Conservation (phyloP, 1,140 invertebrate species). For the Zaprionus gabonicus region DNA sequence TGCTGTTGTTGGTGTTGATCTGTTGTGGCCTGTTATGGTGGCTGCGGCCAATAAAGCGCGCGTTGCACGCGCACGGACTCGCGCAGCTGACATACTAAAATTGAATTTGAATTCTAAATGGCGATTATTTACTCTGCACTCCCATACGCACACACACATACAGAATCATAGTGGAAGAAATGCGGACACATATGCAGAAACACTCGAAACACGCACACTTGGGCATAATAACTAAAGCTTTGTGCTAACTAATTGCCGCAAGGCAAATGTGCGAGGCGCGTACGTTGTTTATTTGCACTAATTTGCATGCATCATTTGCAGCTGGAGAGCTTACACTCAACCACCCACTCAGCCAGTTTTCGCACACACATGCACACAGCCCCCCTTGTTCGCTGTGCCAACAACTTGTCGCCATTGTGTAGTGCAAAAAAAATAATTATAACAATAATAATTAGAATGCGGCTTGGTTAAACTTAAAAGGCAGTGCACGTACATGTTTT, state of each 20-base stretch:
- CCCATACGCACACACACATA: slow-evolving; percentile 25
- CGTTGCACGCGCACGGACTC: slow-evolving; percentile 37
- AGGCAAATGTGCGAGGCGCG: slow-evolving; percentile 50
- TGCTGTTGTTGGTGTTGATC: slow-evolving; percentile 24
- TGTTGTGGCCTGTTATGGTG: slow-evolving; percentile 32
- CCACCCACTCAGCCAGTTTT: slow-evolving; percentile 19
- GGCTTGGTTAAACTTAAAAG: not conserved
- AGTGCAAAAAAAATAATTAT: not conserved
- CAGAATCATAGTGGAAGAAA: not conserved
- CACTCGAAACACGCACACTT: slow-evolving; percentile 52
- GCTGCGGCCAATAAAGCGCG: slow-evolving; percentile 63
- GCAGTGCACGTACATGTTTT: not conserved
- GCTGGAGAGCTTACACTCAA: slow-evolving; percentile 28
- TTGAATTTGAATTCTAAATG: slow-evolving; percentile 76
- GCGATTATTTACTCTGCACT: slow-evolving; percentile 65
- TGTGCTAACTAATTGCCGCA: slow-evolving; percentile 77
- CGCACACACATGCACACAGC: not conserved
- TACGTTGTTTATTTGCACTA: slow-evolving; percentile 66
- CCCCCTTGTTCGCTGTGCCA: not conserved
- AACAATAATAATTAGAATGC: not conserved
- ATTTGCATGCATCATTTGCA: slow-evolving; percentile 78
- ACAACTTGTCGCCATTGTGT: slow-evolving; percentile 1
- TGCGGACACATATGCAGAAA: slow-evolving; percentile 6
- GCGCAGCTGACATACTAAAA: slow-evolving; percentile 42
- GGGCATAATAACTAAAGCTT: slow-evolving; percentile 76